Evolutionary conservation across 2,888 invertebrate genomes (phyloP).

Genomic region (Mythimna lalbum): DNA sequence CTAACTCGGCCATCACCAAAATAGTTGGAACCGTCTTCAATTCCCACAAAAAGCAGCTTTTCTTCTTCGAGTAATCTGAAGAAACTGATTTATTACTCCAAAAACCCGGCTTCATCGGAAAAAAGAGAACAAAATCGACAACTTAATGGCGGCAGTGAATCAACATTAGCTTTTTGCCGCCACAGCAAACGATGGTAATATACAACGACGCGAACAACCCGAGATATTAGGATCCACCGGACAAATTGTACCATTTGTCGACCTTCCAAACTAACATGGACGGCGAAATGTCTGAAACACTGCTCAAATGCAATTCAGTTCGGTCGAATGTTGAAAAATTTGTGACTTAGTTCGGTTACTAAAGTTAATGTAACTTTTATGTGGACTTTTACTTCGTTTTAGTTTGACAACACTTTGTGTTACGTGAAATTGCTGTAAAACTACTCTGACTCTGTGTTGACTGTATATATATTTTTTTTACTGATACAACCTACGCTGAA

Average conservation of each 20-base stretch:
- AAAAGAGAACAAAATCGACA: constrained; percentile 44
- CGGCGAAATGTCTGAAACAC: constrained; percentile 21
- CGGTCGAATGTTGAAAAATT: constrained; percentile 16
- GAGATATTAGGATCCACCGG: constrained; percentile 36
- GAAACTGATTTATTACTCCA: constrained; percentile 38
- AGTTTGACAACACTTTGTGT: neutral
- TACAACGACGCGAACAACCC: neutral
- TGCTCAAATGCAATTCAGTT: constrained; percentile 16
- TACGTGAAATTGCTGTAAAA: neutral
- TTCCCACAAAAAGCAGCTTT: neutral
- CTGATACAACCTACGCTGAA: too few relatives aligned
- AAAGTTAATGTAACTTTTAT: constrained; percentile 21
- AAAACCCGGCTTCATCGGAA: constrained; percentile 34
- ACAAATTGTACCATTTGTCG: constrained; percentile 59
- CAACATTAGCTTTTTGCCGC: constrained; percentile 46
- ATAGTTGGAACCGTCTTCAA: neutral
- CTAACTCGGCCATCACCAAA: neutral
- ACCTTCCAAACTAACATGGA: constrained; percentile 23
- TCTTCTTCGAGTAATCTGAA: neutral
- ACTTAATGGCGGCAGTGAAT: constrained; percentile 40
- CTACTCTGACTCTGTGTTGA: neutral
- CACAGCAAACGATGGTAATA: constrained; percentile 5
- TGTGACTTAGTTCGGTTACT: constrained; percentile 13
- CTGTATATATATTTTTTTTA: neutral
- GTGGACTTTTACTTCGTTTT: neutral